Evolutionary conservation across 2,113 vertebrate species (phyloP).

Genomic region (Colaptes auratus): DNA sequence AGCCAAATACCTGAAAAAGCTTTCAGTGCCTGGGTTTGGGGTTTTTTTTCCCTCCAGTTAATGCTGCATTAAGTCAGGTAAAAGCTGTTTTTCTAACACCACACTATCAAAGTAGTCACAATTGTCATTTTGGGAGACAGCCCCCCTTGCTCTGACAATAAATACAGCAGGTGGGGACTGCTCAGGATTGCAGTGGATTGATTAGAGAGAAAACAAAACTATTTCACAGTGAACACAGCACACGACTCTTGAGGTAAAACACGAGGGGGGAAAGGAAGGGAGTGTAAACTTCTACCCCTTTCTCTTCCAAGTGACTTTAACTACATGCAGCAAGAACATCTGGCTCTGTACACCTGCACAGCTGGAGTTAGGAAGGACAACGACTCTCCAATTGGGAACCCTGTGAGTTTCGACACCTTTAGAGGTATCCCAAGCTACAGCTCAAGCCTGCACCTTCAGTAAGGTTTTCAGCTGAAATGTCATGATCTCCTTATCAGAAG

Average conservation of each 20-base stretch:
- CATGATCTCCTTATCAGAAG: conserved; percentile 94
- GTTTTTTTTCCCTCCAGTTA: neutral
- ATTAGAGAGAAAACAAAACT: neutral
- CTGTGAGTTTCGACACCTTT: neutral
- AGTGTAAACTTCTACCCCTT: neutral
- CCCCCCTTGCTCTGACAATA: neutral
- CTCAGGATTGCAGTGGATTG: neutral
- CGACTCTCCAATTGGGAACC: conserved; percentile 12
- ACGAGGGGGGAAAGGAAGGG: neutral
- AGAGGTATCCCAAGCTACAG: neutral
- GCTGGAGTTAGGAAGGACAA: neutral
- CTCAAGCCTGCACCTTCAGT: conserved; percentile 95
- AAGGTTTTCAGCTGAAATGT: conserved; percentile 97
- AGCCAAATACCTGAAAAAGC: neutral
- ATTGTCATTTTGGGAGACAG: neutral
- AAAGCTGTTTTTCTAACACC: neutral
- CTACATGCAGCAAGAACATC: conserved; percentile 19
- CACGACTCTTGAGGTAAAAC: conserved; percentile 1
- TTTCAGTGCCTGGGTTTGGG: neutral
- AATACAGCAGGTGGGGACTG: neutral
- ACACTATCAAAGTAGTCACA: neutral
- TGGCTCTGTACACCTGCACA: neutral
- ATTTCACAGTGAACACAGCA: conserved; percentile 78
- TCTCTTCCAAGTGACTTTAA: neutral
- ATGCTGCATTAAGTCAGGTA: conserved; percentile 6